Evolutionary conservation across 2,113 vertebrate species (phyloP).

Genomic region (Calcarius ornatus): DNA sequence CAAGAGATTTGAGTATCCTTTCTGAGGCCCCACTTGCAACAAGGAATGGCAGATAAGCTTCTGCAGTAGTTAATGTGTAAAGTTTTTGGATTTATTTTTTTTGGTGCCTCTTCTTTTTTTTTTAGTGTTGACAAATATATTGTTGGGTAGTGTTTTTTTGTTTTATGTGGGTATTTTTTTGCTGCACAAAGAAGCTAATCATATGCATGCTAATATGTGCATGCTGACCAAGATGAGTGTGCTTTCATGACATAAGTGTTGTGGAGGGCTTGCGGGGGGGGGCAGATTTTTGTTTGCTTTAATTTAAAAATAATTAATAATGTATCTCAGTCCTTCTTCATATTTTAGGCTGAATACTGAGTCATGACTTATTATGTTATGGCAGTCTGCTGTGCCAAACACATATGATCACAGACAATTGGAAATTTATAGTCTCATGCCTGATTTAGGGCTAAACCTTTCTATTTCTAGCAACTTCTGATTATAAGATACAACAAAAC

Average conservation of each 20-base stretch:
- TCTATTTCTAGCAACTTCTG: background rate
- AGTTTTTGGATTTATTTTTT: background rate
- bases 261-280: background rate
- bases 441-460: background rate
- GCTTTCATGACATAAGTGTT: background rate
- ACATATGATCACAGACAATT: background rate
- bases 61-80: slow-evolving; percentile 15
- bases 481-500: background rate
- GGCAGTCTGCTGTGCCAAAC: background rate
- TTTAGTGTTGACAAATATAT: background rate
- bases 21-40: slow-evolving; percentile 3
- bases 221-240: background rate
- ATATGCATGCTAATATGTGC: background rate
- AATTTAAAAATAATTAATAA: background rate
- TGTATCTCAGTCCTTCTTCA: background rate
- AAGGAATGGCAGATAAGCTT: slow-evolving; percentile 37
- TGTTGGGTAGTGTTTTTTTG: background rate
- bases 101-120: background rate
- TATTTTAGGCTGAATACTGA: background rate
- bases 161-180: background rate
- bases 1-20: slow-evolving; percentile 42
- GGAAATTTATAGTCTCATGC: background rate
- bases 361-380: background rate
- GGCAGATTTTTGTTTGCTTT: background rate
- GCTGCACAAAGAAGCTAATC: background rate